These are phyloP conservation scores for Pipra filicauda DNA, from an alignment of 2,113 vertebrate species.

Conservation along the genomic window DNA sequence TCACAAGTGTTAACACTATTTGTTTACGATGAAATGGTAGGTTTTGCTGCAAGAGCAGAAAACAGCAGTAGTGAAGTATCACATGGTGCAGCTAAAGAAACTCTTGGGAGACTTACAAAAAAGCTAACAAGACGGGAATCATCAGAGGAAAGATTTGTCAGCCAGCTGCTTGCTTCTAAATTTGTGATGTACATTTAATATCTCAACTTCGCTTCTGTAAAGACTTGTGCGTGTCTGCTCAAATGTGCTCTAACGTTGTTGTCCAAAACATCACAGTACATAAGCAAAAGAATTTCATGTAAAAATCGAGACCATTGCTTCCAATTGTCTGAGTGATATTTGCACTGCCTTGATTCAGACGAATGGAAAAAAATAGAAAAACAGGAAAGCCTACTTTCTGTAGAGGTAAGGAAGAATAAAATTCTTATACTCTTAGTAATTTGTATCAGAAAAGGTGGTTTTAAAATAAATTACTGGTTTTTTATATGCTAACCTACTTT, in stretches of 20 bases:
- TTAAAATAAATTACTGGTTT: neutral
- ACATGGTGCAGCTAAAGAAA: conserved; percentile 50
- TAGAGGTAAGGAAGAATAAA: neutral
- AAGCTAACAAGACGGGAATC: conserved; percentile 46
- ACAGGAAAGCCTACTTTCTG: rapidly evolving
- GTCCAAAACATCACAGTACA: neutral
- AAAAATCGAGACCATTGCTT: neutral
- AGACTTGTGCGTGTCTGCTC: neutral
- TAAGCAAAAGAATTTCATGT: neutral
- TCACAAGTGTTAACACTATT: conserved; percentile 63
- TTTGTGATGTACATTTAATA: neutral
- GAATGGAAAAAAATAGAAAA: neutral
- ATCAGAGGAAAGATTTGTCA: conserved; percentile 1
- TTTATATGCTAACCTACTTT: neutral
- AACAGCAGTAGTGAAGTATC: conserved; percentile 57
- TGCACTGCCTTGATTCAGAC: neutral
- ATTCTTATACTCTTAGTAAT: neutral
- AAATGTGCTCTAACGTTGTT: neutral
- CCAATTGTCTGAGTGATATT: neutral
- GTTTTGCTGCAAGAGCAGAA: conserved; percentile 40
- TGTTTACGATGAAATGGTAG: conserved; percentile 59
- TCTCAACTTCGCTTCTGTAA: neutral
- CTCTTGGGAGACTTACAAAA: conserved; percentile 48
- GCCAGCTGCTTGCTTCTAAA: conserved; percentile 7
- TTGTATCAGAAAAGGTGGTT: neutral